Evolutionary conservation across 2,888 invertebrate species (phyloP).

Genomic region (Melikaiella ostensackeni): DNA sequence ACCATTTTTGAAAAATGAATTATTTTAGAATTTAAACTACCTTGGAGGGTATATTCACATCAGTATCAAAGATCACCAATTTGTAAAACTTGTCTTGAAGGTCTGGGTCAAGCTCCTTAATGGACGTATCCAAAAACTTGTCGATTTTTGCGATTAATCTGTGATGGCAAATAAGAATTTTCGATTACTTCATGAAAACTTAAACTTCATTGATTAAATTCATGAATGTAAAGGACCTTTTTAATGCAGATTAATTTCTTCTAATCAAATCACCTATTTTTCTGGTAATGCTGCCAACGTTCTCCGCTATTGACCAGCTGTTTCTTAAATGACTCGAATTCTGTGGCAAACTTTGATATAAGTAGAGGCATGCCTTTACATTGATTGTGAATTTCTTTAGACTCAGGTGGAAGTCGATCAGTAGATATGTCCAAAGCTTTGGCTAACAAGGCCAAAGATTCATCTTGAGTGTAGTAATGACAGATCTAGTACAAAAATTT

Average conservation of each 20-base stretch:
- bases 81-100: constrained; percentile 79
- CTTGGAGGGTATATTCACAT: constrained; percentile 83
- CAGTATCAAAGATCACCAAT: constrained; percentile 84
- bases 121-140: no score
- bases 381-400: constrained; percentile 82
- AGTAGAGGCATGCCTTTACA: constrained; percentile 86
- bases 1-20: not conserved
- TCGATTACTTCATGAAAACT: no score
- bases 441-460: constrained; percentile 82
- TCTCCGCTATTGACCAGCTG: constrained; percentile 78
- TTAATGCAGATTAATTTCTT: constrained; percentile 40
- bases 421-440: constrained; percentile 79
- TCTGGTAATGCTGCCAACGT: constrained; percentile 82
- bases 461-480: constrained; percentile 79
- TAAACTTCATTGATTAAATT: no score
- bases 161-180: no score
- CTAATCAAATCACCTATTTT: constrained; percentile 61
- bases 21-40: constrained; percentile 70
- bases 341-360: constrained; percentile 83
- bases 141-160: constrained; percentile 72
- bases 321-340: constrained; percentile 82
- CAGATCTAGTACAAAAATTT: no score
- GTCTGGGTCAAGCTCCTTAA: no score
- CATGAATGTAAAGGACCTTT: constrained; percentile 49
- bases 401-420: constrained; percentile 79